These are phyloP conservation scores for Gila orcuttii DNA, from an alignment of 2,113 vertebrate species.

Conservation along the genomic window DNA sequence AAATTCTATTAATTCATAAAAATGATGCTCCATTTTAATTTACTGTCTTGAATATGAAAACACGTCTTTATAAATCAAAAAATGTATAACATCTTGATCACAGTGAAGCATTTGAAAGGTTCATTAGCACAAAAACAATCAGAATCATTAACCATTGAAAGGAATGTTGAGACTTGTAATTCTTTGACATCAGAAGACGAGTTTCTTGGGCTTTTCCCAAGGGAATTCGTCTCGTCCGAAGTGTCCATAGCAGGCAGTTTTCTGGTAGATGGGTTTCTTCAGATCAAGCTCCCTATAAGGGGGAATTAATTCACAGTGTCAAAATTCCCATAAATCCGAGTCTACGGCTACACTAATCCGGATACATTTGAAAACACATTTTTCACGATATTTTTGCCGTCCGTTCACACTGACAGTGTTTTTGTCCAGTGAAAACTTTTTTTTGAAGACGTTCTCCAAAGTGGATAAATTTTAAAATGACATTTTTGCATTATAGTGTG, in stretches of 20 bases:
- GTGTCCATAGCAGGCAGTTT: constrained; percentile 78
- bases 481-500: too few relatives aligned
- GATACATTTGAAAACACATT: too few relatives aligned
- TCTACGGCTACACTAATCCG: too few relatives aligned
- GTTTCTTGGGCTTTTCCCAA: constrained; percentile 75
- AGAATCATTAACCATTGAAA: not conserved
- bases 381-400: too few relatives aligned
- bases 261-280: constrained; percentile 75
- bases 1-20: not conserved
- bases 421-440: too few relatives aligned
- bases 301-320: not conserved
- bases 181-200: constrained; percentile 62
- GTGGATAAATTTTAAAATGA: too few relatives aligned
- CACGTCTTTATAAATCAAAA: not conserved
- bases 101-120: not conserved
- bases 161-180: not conserved
- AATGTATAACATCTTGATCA: not conserved
- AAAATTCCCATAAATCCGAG: not conserved
- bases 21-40: not conserved
- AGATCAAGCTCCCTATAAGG: constrained; percentile 72
- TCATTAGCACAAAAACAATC: not conserved
- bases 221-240: constrained; percentile 77
- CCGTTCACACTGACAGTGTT: too few relatives aligned
- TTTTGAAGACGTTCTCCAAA: too few relatives aligned
- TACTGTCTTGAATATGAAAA: not conserved